A percentile compares a stretch with the other conserved stretches of the same genome.
Conservation (phyloP, 2,888 invertebrate species). For the Smittia aterrima region DNA sequence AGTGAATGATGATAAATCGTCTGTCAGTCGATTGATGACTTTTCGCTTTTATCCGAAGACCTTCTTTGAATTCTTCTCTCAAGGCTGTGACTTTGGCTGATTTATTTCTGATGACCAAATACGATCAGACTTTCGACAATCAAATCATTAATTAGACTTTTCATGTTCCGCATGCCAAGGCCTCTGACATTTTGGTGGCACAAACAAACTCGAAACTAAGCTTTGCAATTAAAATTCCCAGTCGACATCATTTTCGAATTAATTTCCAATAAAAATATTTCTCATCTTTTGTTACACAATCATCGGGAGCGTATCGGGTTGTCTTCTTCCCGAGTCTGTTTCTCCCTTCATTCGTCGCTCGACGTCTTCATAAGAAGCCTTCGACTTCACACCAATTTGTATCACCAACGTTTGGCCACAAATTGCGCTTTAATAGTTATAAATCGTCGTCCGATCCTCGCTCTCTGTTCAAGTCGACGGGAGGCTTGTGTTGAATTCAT, state of each 20-base stretch:
- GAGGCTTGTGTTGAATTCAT: neutral
- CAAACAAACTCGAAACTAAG: neutral
- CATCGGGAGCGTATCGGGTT: neutral
- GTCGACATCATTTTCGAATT: neutral
- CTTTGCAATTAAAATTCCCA: conserved; percentile 18
- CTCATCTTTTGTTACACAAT: neutral
- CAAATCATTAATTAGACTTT: too few relatives aligned
- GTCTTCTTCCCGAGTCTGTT: neutral
- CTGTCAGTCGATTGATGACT: too few relatives aligned
- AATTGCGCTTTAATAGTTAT: conserved; percentile 19
- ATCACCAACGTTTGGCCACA: neutral
- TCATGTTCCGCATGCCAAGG: too few relatives aligned
- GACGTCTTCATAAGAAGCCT: neutral
- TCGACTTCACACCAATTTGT: conserved; percentile 28
- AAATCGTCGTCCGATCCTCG: conserved; percentile 26
- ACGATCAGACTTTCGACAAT: too few relatives aligned
- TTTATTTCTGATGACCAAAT: too few relatives aligned
- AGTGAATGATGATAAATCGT: too few relatives aligned
- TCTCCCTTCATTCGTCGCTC: neutral
- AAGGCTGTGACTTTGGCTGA: too few relatives aligned
- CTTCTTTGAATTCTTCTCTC: too few relatives aligned
- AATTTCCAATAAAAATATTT: neutral
- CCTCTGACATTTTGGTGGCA: too few relatives aligned
- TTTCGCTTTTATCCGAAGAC: too few relatives aligned
- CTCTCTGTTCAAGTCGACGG: conserved; percentile 4